phyloP scores from a whole-genome alignment of 1,140 invertebrate species.

The Rhynchophorus ferrugineus region DNA sequence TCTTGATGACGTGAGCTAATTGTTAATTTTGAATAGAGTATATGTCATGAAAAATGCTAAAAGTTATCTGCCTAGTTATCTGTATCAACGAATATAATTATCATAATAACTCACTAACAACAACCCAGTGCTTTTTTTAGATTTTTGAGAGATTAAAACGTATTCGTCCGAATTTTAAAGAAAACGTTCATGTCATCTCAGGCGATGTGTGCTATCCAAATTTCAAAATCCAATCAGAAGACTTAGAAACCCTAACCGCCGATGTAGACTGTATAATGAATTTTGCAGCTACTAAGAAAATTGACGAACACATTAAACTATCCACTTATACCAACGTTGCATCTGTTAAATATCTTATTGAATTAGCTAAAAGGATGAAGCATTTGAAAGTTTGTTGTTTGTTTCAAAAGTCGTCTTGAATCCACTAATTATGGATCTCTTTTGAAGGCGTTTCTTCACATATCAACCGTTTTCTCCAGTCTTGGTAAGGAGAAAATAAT shows the following conservation, averaged over 20 bases:
- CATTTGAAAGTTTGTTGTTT: slow-evolving; percentile 23
- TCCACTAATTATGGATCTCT: slow-evolving; percentile 27
- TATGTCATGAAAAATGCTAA: too few species aligned
- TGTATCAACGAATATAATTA: too few species aligned
- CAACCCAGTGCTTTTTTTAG: slow-evolving; percentile 14
- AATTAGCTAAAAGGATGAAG: slow-evolving; percentile 57
- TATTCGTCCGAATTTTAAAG: slow-evolving; percentile 50
- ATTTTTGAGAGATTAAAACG: slow-evolving; percentile 28
- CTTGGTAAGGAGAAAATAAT: slow-evolving; percentile 47
- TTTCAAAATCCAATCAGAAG: slow-evolving; percentile 51
- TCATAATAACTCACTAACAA: too few species aligned
- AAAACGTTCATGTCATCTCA: slow-evolving; percentile 53
- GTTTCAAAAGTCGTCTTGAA: neutral
- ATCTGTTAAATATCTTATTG: slow-evolving; percentile 54
- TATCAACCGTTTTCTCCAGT: slow-evolving; percentile 59
- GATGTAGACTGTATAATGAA: slow-evolving; percentile 51
- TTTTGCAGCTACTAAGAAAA: slow-evolving; percentile 60
- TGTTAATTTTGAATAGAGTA: too few species aligned
- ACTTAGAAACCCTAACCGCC: slow-evolving; percentile 50
- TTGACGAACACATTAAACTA: slow-evolving; percentile 59
- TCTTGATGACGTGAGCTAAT: too few species aligned
- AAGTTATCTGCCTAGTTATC: too few species aligned
- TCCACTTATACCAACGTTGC: slow-evolving; percentile 63
- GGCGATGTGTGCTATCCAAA: slow-evolving; percentile 56
- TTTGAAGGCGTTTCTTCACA: slow-evolving; percentile 55